Conservation (phyloP, 2,797 vertebrate genomes). For the Garrulus glandarius region DNA sequence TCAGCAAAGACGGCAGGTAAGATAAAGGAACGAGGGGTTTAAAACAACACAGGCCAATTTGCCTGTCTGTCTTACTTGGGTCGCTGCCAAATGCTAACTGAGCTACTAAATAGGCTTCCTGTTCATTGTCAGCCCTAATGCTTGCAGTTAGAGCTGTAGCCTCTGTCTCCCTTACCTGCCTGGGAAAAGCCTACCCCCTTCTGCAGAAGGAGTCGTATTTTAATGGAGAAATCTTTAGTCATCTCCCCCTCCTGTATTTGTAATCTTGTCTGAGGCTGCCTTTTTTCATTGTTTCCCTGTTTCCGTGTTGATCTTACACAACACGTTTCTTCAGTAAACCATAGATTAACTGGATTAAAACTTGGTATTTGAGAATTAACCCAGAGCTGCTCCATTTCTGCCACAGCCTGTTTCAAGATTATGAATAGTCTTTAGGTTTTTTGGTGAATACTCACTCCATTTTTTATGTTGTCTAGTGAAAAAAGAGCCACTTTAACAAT, state of each 20-base stretch:
- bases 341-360: not conserved
- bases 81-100: not conserved
- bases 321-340: not conserved
- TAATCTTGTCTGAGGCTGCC: not conserved
- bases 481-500: not conserved
- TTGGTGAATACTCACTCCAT: not conserved
- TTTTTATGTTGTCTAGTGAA: not conserved
- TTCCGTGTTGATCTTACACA: not conserved
- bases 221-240: not conserved
- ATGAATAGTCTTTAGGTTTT: not conserved
- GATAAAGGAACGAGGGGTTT: not conserved
- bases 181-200: not conserved
- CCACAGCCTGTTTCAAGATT: not conserved
- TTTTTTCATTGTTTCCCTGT: not conserved
- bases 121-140: not conserved
- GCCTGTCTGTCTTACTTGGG: not conserved
- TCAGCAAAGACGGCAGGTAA: not conserved
- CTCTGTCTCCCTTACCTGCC: not conserved
- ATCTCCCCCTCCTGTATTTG: not conserved
- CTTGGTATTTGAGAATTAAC: not conserved
- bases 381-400: not conserved
- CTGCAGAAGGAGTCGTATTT: not conserved
- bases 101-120: slow-evolving; percentile 3
- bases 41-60: not conserved
- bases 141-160: not conserved